These are phyloP conservation scores for Halcyon leucocephala DNA, from an alignment of 2,797 vertebrate species.

Conservation along the genomic window DNA sequence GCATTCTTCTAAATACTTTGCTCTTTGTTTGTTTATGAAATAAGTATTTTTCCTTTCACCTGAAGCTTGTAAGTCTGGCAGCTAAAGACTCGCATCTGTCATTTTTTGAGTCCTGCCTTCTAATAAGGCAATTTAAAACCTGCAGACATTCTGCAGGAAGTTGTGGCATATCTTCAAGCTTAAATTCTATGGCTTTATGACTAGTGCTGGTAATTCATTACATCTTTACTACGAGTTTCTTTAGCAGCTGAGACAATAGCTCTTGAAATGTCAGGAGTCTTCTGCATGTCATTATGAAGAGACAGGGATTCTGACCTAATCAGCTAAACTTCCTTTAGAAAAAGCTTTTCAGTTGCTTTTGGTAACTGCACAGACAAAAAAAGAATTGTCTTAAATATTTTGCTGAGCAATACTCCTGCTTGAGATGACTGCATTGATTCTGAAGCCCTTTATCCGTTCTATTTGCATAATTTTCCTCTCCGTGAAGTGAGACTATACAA, in stretches of 20 bases:
- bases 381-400: neutral
- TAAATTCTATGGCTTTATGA: neutral
- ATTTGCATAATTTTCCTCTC: neutral
- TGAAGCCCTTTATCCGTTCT: neutral
- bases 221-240: neutral
- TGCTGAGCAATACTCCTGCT: neutral
- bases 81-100: neutral
- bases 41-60: neutral
- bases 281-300: neutral
- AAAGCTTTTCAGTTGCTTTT: neutral
- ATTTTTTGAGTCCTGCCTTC: neutral
- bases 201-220: neutral
- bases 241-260: neutral
- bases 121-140: neutral
- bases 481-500: neutral
- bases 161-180: neutral
- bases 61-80: neutral
- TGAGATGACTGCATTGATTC: neutral
- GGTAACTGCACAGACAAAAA: neutral
- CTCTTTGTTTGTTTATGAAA: neutral
- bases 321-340: neutral
- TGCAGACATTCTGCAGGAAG: accelerated
- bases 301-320: neutral
- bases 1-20: neutral
- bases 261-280: neutral